phyloP scores from a whole-genome alignment of 1,140 invertebrate genomes.

The Drosophila sp. region DNA sequence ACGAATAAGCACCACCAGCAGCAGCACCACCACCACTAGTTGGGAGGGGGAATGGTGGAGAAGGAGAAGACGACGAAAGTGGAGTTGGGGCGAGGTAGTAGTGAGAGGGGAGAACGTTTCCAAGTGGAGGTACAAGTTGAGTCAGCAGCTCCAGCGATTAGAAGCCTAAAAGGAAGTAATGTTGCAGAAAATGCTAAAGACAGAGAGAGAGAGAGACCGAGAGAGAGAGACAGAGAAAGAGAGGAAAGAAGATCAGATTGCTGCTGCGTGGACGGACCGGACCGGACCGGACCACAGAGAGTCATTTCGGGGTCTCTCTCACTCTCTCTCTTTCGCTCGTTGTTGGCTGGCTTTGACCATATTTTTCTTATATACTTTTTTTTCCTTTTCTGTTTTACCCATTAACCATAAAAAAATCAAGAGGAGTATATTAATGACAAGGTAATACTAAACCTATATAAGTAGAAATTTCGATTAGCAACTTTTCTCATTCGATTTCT shows the following conservation, averaged over 20 bases:
- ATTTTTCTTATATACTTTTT: slow-evolving; percentile 32
- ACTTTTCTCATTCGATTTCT: too few relatives aligned
- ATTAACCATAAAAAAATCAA: not conserved
- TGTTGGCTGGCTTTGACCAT: slow-evolving; percentile 3
- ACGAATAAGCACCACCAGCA: slow-evolving; percentile 60
- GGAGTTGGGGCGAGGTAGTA: not conserved
- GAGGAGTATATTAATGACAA: not conserved
- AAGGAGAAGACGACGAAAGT: not conserved
- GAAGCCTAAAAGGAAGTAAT: slow-evolving; percentile 82
- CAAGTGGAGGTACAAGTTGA: slow-evolving; percentile 43
- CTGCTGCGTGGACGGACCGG: slow-evolving; percentile 61
- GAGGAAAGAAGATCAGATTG: slow-evolving; percentile 36
- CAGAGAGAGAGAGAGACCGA: slow-evolving; percentile 9
- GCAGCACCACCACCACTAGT: slow-evolving; percentile 24
- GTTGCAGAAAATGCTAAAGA: slow-evolving; percentile 78
- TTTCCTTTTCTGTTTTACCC: not conserved
- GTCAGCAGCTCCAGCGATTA: slow-evolving; percentile 72
- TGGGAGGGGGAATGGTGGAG: not conserved
- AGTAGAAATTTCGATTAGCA: too few relatives aligned
- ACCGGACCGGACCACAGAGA: slow-evolving; percentile 56
- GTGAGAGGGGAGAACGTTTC: not conserved
- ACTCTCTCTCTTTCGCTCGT: slow-evolving; percentile 24
- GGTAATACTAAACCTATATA: too few relatives aligned
- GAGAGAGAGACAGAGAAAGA: slow-evolving; percentile 17
- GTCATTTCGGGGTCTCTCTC: slow-evolving; percentile 26